These are phyloP conservation scores for Taxidea taxus DNA, from an alignment of 2,113 vertebrate genomes.

Conservation along the genomic window DNA sequence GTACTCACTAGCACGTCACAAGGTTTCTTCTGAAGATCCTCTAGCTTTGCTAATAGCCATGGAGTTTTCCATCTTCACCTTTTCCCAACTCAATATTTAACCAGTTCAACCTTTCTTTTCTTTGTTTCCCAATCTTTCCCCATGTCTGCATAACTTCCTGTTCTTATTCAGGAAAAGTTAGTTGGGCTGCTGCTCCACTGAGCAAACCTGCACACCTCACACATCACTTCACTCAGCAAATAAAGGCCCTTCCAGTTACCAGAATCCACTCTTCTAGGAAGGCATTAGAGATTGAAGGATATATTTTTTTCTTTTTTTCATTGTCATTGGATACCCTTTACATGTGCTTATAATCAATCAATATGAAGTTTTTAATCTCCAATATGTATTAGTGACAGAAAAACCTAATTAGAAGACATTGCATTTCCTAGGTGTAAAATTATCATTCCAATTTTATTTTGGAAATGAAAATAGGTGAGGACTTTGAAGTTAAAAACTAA, in stretches of 20 bases:
- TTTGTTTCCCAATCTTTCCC: background rate
- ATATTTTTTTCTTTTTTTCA: background rate
- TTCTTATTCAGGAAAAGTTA: background rate
- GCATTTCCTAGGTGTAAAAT: background rate
- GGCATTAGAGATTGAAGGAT: background rate
- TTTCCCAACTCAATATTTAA: background rate
- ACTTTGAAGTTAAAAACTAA: conserved; percentile 11
- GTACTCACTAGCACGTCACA: background rate
- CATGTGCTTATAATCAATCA: background rate
- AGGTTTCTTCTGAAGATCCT: background rate
- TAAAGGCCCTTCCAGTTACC: background rate
- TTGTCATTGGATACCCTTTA: background rate
- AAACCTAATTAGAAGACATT: conserved; percentile 11
- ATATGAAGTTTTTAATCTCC: background rate
- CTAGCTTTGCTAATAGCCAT: background rate
- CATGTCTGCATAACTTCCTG: background rate
- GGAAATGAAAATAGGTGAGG: background rate
- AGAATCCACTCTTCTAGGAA: background rate
- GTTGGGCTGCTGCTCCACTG: background rate
- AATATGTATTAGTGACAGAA: background rate
- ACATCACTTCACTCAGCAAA: background rate
- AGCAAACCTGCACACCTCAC: background rate
- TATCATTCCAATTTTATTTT: conserved; percentile 39
- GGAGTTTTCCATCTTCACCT: background rate
- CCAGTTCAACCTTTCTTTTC: background rate